phyloP scores from a whole-genome alignment of 2,113 vertebrate species.

The Corythornis vintsioides region DNA sequence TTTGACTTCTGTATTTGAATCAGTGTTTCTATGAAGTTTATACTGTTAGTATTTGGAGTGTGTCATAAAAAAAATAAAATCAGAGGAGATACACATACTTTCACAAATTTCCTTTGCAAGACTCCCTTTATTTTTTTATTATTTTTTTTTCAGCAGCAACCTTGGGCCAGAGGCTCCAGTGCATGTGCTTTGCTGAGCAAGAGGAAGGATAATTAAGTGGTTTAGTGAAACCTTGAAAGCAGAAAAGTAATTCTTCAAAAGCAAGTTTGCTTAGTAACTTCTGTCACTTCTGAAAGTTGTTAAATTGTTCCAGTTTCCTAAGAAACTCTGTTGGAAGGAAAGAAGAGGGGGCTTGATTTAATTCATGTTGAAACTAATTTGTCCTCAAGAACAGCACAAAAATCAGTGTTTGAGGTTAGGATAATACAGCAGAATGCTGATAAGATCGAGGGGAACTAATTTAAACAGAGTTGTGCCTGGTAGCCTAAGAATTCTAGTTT shows the following conservation, averaged over 20 bases:
- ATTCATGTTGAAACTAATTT: background rate
- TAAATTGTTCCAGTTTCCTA: background rate
- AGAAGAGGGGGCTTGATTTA: background rate
- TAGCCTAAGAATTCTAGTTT: background rate
- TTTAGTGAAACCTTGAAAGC: background rate
- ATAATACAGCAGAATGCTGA: background rate
- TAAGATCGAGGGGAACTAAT: background rate
- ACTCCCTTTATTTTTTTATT: background rate
- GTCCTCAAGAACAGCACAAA: background rate
- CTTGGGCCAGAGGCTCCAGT: background rate
- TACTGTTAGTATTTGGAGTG: conserved; percentile 54
- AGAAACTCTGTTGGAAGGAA: background rate
- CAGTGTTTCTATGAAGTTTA: conserved; percentile 77
- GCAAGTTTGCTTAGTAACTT: background rate
- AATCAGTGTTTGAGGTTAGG: background rate
- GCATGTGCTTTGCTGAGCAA: background rate
- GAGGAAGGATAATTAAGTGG: background rate
- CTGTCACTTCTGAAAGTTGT: background rate
- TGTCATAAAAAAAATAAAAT: background rate
- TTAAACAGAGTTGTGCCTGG: background rate
- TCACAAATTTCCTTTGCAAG: background rate
- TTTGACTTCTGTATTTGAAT: conserved; percentile 77
- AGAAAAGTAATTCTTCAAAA: background rate
- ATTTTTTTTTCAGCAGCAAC: background rate
- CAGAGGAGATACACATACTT: background rate